Evolutionary conservation across 2,888 invertebrate species (phyloP), one percentile per base, ranked within the genome.

Genomic region (Acrobasis consociella): DNA sequence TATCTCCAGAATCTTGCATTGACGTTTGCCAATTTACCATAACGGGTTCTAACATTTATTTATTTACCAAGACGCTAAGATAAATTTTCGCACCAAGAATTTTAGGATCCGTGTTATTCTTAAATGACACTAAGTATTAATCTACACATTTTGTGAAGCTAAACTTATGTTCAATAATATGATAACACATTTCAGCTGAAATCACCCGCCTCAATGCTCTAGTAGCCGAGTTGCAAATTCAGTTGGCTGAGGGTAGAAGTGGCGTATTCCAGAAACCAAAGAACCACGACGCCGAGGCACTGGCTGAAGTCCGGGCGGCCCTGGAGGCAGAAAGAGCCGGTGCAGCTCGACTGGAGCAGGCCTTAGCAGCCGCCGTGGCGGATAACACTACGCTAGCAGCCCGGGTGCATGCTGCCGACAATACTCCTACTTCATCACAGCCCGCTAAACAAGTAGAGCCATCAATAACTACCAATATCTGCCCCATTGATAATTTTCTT

Each of bases 401-500:
- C 0, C 73, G 77, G 17, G 53, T 87, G 7, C 81, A 84, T 62
- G 69, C 71, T 5, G 69, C 66, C 37, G 89, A 88, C 60, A 82
- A 82, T 60, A 63, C 65, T 9, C 65, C 64, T 22, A 69, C 65
- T 10, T 22, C 56, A 3, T 60, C 63, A 2, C 71, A 72, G 51
- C 65, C 69, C 5, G 65, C 64, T 2, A 74, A 75, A 3, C 65
- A 71, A 5, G 71, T 73, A 46, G 69, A 73, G 2, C 67, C 74
- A 16, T 63, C 72, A 42, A 65, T 65, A 38, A 49, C 69, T 3
- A 76, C 76, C 7, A 83, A 83, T 58, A 82, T 85, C 62, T 83
- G 81, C 61, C 83, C 87, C 0, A 86, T 92, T 60, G 89, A 91
- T 69, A 83, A 82, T 9, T 91, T 91, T 66, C 78, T 92, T 64